These are phyloP conservation scores for Emys orbicularis DNA, from an alignment of 2,797 vertebrate species.

Conservation along the genomic window DNA sequence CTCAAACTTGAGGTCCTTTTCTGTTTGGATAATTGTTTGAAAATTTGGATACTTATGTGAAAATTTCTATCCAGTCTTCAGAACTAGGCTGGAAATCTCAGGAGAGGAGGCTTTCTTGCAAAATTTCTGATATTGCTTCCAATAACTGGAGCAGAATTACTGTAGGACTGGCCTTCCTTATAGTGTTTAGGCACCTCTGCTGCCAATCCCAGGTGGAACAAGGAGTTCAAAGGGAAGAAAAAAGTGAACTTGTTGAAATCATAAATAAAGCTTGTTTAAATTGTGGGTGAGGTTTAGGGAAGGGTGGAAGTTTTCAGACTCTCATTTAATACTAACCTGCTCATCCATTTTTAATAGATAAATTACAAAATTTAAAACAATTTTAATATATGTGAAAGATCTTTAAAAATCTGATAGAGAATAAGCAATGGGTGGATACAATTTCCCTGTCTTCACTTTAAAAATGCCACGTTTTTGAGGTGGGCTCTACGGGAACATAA, in stretches of 20 bases:
- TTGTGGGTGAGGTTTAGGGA: neutral
- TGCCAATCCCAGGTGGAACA: neutral
- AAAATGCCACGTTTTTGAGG: neutral
- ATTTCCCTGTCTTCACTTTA: neutral
- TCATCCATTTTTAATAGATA: neutral
- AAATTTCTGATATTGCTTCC: neutral
- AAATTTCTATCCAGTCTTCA: neutral
- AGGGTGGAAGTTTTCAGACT: neutral
- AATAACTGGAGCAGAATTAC: neutral
- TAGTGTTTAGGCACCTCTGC: neutral
- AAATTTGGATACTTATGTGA: neutral
- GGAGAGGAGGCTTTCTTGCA: neutral
- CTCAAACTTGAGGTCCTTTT: neutral
- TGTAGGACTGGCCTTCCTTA: neutral
- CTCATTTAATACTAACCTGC: neutral
- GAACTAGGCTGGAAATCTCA: neutral
- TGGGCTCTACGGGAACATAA: slow-evolving; percentile 3
- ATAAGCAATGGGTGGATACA: neutral
- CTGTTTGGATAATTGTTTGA: neutral
- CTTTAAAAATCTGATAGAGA: neutral
- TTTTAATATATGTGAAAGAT: neutral
- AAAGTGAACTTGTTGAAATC: neutral
- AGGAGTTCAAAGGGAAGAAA: neutral
- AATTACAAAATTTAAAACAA: neutral
- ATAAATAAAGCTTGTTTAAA: neutral